Evolutionary conservation across 2,797 vertebrate species (phyloP).

Genomic region (Phrynocephalus guinanensis): DNA sequence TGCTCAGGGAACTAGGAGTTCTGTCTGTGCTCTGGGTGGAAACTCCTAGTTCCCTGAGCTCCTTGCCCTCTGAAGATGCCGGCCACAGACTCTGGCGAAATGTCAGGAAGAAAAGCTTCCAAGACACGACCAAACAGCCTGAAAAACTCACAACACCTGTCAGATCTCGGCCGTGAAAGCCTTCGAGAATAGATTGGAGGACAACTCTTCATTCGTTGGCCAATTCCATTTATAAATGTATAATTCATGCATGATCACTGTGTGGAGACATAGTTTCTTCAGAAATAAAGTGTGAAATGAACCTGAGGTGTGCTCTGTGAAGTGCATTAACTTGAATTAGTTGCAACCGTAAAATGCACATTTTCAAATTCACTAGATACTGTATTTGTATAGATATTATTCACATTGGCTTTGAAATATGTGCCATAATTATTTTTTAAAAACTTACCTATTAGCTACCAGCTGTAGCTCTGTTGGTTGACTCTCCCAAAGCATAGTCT

Average conservation of each 20-base stretch:
- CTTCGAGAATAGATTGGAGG: neutral
- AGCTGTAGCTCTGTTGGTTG: neutral
- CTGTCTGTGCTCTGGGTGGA: too few relatives aligned
- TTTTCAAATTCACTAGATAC: too few relatives aligned
- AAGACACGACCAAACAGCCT: too few relatives aligned
- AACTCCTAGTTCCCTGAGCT: too few relatives aligned
- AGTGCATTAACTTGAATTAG: neutral
- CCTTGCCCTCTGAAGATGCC: too few relatives aligned
- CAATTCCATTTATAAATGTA: neutral
- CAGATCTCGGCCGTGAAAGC: too few relatives aligned
- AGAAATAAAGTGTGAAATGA: neutral
- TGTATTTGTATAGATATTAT: too few relatives aligned
- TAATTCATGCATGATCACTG: neutral
- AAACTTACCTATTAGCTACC: neutral
- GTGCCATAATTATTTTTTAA: neutral
- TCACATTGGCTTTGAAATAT: neutral
- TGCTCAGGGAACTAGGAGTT: too few relatives aligned
- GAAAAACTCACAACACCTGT: too few relatives aligned
- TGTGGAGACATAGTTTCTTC: neutral
- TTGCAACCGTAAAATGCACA: too few relatives aligned
- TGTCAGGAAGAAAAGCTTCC: too few relatives aligned
- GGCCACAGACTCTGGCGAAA: too few relatives aligned
- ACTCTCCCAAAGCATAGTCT: neutral
- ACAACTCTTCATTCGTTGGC: neutral
- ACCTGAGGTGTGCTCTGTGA: neutral